Percentiles rank a stretch among this genome's conserved stretches.
Evolutionary conservation across 2,113 vertebrate species (phyloP).

Genomic region (Callipepla squamata): DNA sequence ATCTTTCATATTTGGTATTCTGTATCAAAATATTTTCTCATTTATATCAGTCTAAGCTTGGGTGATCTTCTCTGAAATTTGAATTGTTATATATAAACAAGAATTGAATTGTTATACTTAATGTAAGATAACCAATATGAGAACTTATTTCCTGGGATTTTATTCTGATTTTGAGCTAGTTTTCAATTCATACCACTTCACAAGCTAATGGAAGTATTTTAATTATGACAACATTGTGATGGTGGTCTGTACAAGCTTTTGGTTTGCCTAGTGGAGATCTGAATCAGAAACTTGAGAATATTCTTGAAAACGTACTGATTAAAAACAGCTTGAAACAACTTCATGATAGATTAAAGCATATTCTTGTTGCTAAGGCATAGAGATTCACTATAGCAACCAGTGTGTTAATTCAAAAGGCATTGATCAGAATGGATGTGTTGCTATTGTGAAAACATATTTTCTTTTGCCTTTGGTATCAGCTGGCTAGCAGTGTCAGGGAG

Average conservation of each 20-base stretch:
- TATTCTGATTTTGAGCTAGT: background rate
- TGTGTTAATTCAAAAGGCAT: background rate
- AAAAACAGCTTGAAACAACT: background rate
- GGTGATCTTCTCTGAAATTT: background rate
- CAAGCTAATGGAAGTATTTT: background rate
- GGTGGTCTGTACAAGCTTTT: background rate
- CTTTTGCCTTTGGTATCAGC: background rate
- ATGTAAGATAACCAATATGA: background rate
- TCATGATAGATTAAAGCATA: background rate
- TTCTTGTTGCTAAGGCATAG: constrained; percentile 42
- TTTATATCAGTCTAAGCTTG: background rate
- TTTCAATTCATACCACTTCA: background rate
- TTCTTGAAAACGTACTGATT: background rate
- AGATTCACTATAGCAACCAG: constrained; percentile 9
- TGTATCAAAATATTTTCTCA: background rate
- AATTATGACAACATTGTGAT: background rate
- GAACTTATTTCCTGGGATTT: background rate
- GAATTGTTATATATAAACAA: background rate
- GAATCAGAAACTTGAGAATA: background rate
- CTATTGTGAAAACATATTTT: constrained; percentile 29
- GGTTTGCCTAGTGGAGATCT: background rate
- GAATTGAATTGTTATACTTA: background rate
- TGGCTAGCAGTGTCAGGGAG: background rate
- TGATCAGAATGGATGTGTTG: constrained; percentile 13
- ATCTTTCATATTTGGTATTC: background rate